phyloP scores from a whole-genome alignment of 35 echinoderm and acorn worm genomes.

The Stichopus chloronotus region DNA sequence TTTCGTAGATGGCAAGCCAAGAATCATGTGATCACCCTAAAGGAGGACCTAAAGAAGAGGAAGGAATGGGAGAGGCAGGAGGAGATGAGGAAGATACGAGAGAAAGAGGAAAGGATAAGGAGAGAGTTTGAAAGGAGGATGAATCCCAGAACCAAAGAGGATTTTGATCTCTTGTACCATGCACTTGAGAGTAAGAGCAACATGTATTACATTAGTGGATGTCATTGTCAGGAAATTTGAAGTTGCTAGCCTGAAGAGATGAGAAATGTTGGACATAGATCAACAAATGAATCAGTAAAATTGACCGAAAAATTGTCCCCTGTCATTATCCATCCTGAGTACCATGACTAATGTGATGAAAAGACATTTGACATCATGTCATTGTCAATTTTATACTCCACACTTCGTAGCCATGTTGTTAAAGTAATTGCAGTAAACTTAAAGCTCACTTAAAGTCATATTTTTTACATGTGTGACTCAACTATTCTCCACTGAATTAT shows the following conservation, averaged over 20 bases:
- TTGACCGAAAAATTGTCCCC: too few species aligned
- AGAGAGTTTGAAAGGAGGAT: constrained; percentile 93
- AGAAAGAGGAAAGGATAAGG: constrained; percentile 95
- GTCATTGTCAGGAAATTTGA: too few species aligned
- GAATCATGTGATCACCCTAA: constrained; percentile 64
- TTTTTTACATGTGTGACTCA: background rate
- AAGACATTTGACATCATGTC: too few species aligned
- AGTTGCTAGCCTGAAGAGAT: too few species aligned
- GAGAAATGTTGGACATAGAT: too few species aligned
- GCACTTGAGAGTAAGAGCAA: constrained; percentile 95
- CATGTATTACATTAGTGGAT: background rate
- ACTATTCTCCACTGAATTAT: background rate
- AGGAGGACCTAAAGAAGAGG: constrained; percentile 78
- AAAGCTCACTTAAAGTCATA: too few species aligned
- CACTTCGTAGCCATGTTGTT: too few species aligned
- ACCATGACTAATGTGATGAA: too few species aligned
- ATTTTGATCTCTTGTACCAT: constrained; percentile 97
- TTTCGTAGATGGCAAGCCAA: constrained; percentile 96
- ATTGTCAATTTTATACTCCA: too few species aligned
- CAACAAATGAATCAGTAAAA: too few species aligned
- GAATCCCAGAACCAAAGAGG: constrained; percentile 96
- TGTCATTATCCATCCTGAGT: too few species aligned
- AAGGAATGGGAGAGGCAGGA: constrained; percentile 92
- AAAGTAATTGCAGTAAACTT: too few species aligned
- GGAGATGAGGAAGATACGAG: constrained; percentile 96